phyloP scores from a whole-genome alignment of 2,113 vertebrate genomes.

The Oryzias celebensis region DNA sequence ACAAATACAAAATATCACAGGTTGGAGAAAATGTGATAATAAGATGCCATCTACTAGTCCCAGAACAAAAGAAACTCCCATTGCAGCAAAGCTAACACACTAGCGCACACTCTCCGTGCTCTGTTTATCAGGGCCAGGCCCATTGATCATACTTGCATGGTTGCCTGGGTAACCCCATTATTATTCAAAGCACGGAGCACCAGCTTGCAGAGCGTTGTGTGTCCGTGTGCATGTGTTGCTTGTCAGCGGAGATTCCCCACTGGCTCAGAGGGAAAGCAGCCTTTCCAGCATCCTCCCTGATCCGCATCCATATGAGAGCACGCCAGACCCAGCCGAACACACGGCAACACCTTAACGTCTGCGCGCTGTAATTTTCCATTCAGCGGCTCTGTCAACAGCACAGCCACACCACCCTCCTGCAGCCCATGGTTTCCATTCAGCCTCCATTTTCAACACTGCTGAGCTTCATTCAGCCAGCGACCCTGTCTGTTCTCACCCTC shows the following conservation, averaged over 20 bases:
- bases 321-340: conserved; percentile 10
- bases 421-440: conserved; percentile 50
- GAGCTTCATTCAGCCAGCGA: conserved; percentile 62
- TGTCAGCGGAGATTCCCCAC: conserved; percentile 54
- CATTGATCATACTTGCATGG: conserved; percentile 68
- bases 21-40: conserved; percentile 22
- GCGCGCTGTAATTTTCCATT: conserved; percentile 11
- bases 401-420: not conserved
- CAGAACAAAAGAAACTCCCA: conserved; percentile 44
- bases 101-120: conserved; percentile 32
- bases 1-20: not conserved
- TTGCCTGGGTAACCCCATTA: conserved; percentile 75
- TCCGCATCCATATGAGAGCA: conserved; percentile 46
- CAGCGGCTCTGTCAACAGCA: conserved; percentile 12
- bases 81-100: conserved; percentile 46
- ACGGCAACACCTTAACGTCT: conserved; percentile 7
- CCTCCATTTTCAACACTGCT: conserved; percentile 30
- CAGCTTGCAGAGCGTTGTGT: conserved; percentile 49
- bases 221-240: conserved; percentile 26
- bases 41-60: conserved; percentile 34
- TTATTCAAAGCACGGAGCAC: conserved; percentile 73
- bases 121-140: conserved; percentile 66
- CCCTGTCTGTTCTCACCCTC: conserved; percentile 24
- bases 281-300: conserved; percentile 37
- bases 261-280: conserved; percentile 49